Evolutionary conservation across 2,113 vertebrate genomes (phyloP), one percentile per base, ranked within the genome.

Genomic region (Leptocoma aspasia): DNA sequence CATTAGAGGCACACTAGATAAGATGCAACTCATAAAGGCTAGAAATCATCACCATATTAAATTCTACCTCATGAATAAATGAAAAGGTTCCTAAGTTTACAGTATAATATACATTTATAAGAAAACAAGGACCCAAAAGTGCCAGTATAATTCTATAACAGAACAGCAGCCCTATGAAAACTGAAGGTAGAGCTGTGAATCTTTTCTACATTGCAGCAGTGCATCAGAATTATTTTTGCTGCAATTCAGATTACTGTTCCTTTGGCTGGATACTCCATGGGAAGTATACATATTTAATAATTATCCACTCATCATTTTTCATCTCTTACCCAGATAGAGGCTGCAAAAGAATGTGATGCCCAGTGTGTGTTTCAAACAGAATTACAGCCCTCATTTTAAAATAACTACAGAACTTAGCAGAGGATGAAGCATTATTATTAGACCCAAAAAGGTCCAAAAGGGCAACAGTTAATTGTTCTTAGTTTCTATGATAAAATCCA

Each of bases 51-150:
- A 93, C 90, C 78, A 90, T 95, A 98, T 98, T 98, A 98, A 98
- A 98, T 98, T 94, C 95, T 89, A 71, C 78, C 96, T 98, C 96
- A 98, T 98, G 97, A 98, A 98, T 98, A 98, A 98, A 94, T 98
- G 66, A 98, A 97, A 95, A 97, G 94, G 83, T 92, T 96, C 91
- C 96, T 95, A 97, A 98, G 97, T 98, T 97, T 98, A 96, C 97
- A 97, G 96, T 87, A 92, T 95, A 97, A 98, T 97, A 97, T 97
- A 97, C 97, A 97, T 97, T 97, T 97, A 97, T 97, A 98, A 97
- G 97, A 94, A 97, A 97, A 94, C 93, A 97, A 96, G 91, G 93
- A 95, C 89, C 91, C 95, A 89, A 86, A 96, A 98, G 94, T 61
- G 94, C 94, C 85, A 60, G 91, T 88, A 96, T 97, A 98, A 98